Percentiles rank a stretch among this genome's conserved stretches.
These are phyloP conservation scores for Leptopilina drosophilae DNA, from an alignment of 2,888 invertebrate genomes.

Conservation along the genomic window DNA sequence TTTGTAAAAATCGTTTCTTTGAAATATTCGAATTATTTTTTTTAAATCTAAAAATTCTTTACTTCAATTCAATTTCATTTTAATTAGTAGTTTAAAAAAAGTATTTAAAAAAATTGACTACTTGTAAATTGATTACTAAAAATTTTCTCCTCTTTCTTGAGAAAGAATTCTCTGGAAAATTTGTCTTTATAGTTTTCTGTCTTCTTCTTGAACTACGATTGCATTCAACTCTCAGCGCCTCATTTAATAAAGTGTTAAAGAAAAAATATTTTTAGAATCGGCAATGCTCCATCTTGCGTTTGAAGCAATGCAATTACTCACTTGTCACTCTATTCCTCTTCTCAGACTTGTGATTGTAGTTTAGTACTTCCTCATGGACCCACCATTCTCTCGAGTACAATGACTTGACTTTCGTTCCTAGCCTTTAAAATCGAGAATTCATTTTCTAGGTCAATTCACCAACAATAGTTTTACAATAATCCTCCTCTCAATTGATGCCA, in stretches of 20 bases:
- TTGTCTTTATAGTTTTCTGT: not conserved
- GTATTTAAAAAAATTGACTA: no score
- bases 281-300: constrained; percentile 49
- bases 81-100: no score
- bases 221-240: constrained; percentile 13
- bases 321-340: constrained; percentile 29
- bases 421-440: constrained; percentile 25
- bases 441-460: constrained; percentile 10
- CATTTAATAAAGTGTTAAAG: constrained; percentile 26
- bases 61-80: no score
- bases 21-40: no score
- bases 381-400: constrained; percentile 33
- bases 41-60: no score
- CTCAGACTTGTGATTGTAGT: constrained; percentile 39
- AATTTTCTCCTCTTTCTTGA: no score
- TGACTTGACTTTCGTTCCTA: constrained; percentile 26
- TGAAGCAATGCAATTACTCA: constrained; percentile 45
- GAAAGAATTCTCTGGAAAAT: not conserved
- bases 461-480: not conserved
- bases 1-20: no score
- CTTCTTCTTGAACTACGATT: not conserved
- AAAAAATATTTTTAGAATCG: constrained; percentile 53
- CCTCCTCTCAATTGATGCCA: not conserved
- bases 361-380: constrained; percentile 21
- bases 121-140: no score